A percentile compares a stretch with the other conserved stretches of the same genome.
These are phyloP conservation scores for Lithophane semibrunnea DNA, from an alignment of 2,888 invertebrate species.

Conservation along the genomic window DNA sequence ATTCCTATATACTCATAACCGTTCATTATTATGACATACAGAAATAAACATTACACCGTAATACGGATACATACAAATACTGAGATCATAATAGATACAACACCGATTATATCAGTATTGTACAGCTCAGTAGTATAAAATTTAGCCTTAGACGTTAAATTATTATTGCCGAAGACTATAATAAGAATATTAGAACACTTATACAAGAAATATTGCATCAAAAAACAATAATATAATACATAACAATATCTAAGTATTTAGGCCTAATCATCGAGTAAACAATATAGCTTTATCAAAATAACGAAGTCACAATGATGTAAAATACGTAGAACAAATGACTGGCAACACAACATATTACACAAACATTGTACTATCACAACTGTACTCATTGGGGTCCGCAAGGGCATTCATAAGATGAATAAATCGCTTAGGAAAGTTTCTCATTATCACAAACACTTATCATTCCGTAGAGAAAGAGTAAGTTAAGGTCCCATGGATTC, in stretches of 20 bases:
- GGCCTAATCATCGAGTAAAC: slow-evolving; percentile 64
- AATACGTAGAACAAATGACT: slow-evolving; percentile 51
- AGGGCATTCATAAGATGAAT: slow-evolving; percentile 58
- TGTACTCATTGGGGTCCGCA: slow-evolving; percentile 61
- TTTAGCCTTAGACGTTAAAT: slow-evolving; percentile 69
- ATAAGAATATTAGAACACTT: slow-evolving; percentile 56
- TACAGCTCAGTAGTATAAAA: slow-evolving; percentile 63
- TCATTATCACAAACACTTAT: slow-evolving; percentile 64
- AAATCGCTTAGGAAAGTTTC: slow-evolving; percentile 50
- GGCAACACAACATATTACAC: slow-evolving; percentile 48
- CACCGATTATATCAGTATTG: slow-evolving; percentile 74
- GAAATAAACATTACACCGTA: slow-evolving; percentile 55
- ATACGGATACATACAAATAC: slow-evolving; percentile 66
- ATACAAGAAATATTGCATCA: slow-evolving; percentile 61
- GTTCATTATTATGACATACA: slow-evolving; percentile 59
- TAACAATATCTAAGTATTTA: slow-evolving; percentile 65
- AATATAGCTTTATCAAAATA: slow-evolving; percentile 63
- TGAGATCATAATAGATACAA: slow-evolving; percentile 78
- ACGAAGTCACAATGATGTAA: slow-evolving; percentile 52
- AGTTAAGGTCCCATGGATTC: slow-evolving; percentile 68
- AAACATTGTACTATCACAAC: slow-evolving; percentile 64
- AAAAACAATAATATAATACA: slow-evolving; percentile 54
- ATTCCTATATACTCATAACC: slow-evolving; percentile 49
- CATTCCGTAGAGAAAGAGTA: slow-evolving; percentile 58
- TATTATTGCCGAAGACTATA: slow-evolving; percentile 70